Conservation (phyloP, 2,113 vertebrate species). For the Polypterus bichir region DNA sequence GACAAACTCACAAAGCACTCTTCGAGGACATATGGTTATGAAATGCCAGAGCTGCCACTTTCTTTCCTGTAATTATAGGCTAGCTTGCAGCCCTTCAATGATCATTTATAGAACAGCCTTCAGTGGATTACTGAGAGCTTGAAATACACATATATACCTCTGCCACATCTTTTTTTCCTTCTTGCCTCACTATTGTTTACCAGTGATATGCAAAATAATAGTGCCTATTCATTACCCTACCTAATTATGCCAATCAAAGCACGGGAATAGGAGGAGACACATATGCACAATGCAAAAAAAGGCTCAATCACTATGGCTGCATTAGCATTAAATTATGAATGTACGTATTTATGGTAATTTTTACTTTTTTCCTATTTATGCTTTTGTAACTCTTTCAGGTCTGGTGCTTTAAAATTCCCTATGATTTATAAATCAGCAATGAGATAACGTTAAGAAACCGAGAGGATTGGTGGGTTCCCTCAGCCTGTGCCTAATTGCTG, state of each 20-base stretch:
- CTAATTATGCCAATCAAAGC: conserved; percentile 84
- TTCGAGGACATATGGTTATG: conserved; percentile 96
- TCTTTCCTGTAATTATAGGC: conserved; percentile 99
- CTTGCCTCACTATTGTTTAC: conserved; percentile 81
- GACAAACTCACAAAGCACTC: conserved; percentile 99
- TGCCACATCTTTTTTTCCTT: conserved; percentile 61
- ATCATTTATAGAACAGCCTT: conserved; percentile 97
- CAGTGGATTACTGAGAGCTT: conserved; percentile 94
- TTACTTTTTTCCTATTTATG: conserved; percentile 69
- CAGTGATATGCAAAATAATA: conserved; percentile 83
- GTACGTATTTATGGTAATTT: conserved; percentile 72
- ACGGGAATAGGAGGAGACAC: conserved; percentile 56
- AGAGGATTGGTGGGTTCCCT: conserved; percentile 67
- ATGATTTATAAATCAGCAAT: conserved; percentile 92
- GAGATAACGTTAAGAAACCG: conserved; percentile 71
- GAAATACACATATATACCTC: conserved; percentile 74
- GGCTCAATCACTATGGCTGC: conserved; percentile 61
- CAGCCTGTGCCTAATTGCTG: conserved; percentile 94
- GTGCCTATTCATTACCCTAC: conserved; percentile 68
- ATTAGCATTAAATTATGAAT: conserved; percentile 83
- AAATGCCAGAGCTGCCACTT: conserved; percentile 99
- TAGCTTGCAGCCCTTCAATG: conserved; percentile 99
- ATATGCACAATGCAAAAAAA: conserved; percentile 60
- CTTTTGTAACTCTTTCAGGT: conserved; percentile 76
- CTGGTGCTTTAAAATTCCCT: conserved; percentile 73